A percentile compares a stretch with the other conserved stretches of the same genome.
These are phyloP conservation scores for Pseudomyrmex gracilis DNA, from an alignment of 1,140 invertebrate species.

Conservation along the genomic window DNA sequence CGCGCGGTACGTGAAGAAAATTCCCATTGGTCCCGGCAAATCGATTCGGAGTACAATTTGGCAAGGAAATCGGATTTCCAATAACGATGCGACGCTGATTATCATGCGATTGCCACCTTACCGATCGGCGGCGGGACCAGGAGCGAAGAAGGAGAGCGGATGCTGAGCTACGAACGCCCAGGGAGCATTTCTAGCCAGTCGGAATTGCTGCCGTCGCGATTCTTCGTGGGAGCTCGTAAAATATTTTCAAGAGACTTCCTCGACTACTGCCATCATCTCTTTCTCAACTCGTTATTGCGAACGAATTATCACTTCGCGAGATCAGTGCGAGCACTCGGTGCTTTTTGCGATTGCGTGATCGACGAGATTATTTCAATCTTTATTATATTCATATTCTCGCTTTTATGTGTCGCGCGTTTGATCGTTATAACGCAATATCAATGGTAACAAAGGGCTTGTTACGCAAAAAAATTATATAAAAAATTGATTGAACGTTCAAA, in stretches of 20 bases:
- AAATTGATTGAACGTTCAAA: too few species aligned
- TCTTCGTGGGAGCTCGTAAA: constrained; percentile 64
- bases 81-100: constrained; percentile 73
- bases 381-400: background rate
- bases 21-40: constrained; percentile 63
- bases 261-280: constrained; percentile 35
- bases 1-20: constrained; percentile 67
- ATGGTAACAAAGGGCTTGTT: too few species aligned
- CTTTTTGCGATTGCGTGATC: background rate
- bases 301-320: constrained; percentile 22
- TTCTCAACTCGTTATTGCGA: constrained; percentile 50
- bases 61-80: constrained; percentile 74
- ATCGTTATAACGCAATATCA: too few species aligned
- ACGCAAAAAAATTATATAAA: too few species aligned
- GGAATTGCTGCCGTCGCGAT: constrained; percentile 53
- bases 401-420: too few species aligned
- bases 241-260: constrained; percentile 57
- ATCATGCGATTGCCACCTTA: constrained; percentile 73
- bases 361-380: background rate
- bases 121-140: constrained; percentile 17
- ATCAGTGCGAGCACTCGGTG: background rate
- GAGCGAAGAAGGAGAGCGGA: constrained; percentile 9
- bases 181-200: constrained; percentile 33
- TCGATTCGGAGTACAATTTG: constrained; percentile 71
- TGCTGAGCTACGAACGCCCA: background rate